Evolutionary conservation across 2,888 invertebrate genomes (phyloP).

Genomic region (Lapara coniferarum): DNA sequence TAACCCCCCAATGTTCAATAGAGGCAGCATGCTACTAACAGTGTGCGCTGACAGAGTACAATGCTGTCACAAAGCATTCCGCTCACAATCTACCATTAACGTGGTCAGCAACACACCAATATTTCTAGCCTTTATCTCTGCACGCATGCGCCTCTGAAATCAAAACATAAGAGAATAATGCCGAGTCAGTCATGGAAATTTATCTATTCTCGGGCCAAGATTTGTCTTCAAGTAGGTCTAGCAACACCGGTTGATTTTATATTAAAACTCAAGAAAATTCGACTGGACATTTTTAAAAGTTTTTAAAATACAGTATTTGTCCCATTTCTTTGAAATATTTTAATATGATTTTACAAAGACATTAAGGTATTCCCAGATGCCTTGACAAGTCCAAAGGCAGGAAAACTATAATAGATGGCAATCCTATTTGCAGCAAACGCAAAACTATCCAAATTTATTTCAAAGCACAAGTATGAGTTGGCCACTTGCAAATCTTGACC

Average conservation of each 20-base stretch:
- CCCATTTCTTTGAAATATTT: no score
- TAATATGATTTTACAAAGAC: no score
- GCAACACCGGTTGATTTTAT: no score
- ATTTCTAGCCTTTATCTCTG: constrained; percentile 78
- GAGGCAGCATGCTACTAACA: constrained; percentile 82
- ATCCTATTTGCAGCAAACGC: no score
- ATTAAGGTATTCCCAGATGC: no score
- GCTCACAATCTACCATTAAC: constrained; percentile 51
- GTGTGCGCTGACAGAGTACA: constrained; percentile 76
- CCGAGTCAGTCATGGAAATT: constrained; percentile 83
- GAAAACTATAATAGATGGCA: no score
- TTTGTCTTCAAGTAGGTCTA: constrained; percentile 33
- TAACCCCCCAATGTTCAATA: constrained; percentile 40
- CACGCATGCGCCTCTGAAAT: constrained; percentile 84
- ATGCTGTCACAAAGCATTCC: constrained; percentile 59
- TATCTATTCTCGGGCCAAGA: constrained; percentile 60
- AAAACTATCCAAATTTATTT: no score
- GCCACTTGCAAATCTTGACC: constrained; percentile 55
- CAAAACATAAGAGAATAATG: constrained; percentile 80
- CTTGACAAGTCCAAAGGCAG: no score
- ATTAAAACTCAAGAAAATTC: constrained; percentile 39
- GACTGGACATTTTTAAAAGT: constrained; percentile 44
- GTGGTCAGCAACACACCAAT: constrained; percentile 80
- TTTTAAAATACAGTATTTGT: no score
- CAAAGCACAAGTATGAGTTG: no score